Evolutionary conservation across 1,140 invertebrate genomes (phyloP).

Genomic region (Planococcus citri): DNA sequence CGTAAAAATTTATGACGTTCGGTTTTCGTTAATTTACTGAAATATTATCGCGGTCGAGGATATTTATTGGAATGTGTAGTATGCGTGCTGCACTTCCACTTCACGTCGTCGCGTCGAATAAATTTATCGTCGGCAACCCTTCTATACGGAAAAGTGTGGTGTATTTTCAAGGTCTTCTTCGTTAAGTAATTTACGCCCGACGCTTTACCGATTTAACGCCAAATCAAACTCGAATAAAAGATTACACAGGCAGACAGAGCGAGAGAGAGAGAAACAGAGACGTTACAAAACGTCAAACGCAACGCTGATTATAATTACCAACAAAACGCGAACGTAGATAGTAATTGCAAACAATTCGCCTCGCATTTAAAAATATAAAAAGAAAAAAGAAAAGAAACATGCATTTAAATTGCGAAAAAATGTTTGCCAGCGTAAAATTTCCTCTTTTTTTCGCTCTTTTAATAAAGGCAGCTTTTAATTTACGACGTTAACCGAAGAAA

Average conservation of each 20-base stretch:
- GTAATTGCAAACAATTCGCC: background rate
- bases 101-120: too few species aligned
- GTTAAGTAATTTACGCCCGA: too few species aligned
- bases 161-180: too few species aligned
- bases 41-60: background rate
- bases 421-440: background rate
- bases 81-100: too few species aligned
- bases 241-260: too few species aligned
- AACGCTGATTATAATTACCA: slow-evolving; percentile 3
- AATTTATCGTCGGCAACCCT: too few species aligned
- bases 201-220: background rate
- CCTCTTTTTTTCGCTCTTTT: background rate
- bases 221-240: background rate
- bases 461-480: slow-evolving; percentile 19
- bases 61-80: too few species aligned
- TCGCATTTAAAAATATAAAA: background rate
- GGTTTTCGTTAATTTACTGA: background rate
- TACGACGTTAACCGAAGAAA: slow-evolving; percentile 15
- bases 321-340: background rate
- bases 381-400: too few species aligned
- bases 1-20: background rate
- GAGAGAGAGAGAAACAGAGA: too few species aligned
- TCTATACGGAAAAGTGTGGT: too few species aligned
- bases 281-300: background rate
- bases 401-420: slow-evolving; percentile 5